Conservation (phyloP, 2,888 invertebrate species). For the Itoplectis maculator region DNA sequence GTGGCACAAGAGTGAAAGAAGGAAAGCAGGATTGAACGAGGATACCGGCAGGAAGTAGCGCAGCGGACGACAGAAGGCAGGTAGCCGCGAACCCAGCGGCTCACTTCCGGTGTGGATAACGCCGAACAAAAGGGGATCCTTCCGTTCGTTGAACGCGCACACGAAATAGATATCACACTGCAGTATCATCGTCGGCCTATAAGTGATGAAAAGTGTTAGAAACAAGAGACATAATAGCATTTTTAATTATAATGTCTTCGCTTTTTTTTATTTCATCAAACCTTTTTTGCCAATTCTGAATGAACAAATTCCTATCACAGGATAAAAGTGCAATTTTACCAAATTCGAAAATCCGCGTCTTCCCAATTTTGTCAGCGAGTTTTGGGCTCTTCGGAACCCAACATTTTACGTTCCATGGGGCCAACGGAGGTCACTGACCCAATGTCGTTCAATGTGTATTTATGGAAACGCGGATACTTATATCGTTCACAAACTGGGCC, state of each 20-base stretch:
- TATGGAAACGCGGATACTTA: slow-evolving; percentile 46
- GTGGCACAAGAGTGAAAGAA: slow-evolving; percentile 37
- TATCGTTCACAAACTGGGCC: slow-evolving; percentile 40
- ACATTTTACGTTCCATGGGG: slow-evolving; percentile 50
- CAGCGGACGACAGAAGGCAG: slow-evolving; percentile 73
- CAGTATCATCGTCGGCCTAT: slow-evolving; percentile 34
- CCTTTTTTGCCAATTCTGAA: not conserved
- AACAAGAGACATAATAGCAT: not conserved
- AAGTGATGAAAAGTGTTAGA: slow-evolving; percentile 13
- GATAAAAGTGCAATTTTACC: no score
- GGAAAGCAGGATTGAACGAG: slow-evolving; percentile 51
- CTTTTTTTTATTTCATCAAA: not conserved
- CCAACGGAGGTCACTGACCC: slow-evolving; percentile 50
- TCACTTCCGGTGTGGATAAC: slow-evolving; percentile 83
- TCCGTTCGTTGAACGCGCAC: slow-evolving; percentile 70
- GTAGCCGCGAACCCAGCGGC: slow-evolving; percentile 74
- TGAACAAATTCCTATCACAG: no score
- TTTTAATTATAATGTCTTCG: not conserved
- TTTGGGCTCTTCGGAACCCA: not conserved
- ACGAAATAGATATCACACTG: slow-evolving; percentile 76
- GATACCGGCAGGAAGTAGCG: slow-evolving; percentile 65
- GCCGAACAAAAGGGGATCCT: slow-evolving; percentile 79
- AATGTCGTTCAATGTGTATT: slow-evolving; percentile 39
- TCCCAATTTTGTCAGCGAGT: slow-evolving; percentile 10
- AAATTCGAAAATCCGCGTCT: not conserved